These are phyloP conservation scores for Drosophila pandora DNA, from an alignment of 1,140 invertebrate genomes.

Conservation along the genomic window DNA sequence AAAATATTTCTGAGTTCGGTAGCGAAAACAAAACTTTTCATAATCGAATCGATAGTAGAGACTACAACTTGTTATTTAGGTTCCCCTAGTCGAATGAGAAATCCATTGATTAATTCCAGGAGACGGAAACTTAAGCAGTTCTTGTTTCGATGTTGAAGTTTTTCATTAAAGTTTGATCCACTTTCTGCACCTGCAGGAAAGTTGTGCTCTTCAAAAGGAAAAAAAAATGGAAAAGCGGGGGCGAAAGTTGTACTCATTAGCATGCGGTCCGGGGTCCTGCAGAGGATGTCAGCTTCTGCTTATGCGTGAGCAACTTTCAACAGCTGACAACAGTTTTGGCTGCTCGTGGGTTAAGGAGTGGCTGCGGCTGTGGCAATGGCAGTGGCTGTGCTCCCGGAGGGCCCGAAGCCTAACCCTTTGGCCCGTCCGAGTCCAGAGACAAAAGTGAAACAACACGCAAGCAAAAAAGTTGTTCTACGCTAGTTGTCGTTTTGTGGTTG, in stretches of 20 bases:
- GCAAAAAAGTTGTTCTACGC: slow-evolving; percentile 58
- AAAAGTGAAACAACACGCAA: slow-evolving; percentile 40
- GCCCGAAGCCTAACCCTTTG: slow-evolving; percentile 26
- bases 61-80: not conserved
- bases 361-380: not conserved
- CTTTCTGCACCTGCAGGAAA: slow-evolving; percentile 42
- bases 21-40: not conserved
- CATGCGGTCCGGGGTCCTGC: slow-evolving; percentile 50
- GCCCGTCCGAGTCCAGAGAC: slow-evolving; percentile 25
- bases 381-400: slow-evolving; percentile 5
- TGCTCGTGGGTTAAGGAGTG: slow-evolving; percentile 25
- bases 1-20: slow-evolving; percentile 10
- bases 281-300: slow-evolving; percentile 41
- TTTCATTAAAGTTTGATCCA: slow-evolving; percentile 56
- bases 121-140: slow-evolving; percentile 49
- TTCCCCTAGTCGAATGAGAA: not conserved
- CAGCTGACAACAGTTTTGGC: slow-evolving; percentile 54
- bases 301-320: slow-evolving; percentile 67
- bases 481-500: slow-evolving; percentile 56
- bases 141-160: slow-evolving; percentile 51
- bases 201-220: slow-evolving; percentile 49
- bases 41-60: not conserved
- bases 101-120: slow-evolving; percentile 17
- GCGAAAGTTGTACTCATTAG: slow-evolving; percentile 71
- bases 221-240: slow-evolving; percentile 32